Conservation (phyloP, 2,797 vertebrate species). For the Rhinichthys osculus region DNA sequence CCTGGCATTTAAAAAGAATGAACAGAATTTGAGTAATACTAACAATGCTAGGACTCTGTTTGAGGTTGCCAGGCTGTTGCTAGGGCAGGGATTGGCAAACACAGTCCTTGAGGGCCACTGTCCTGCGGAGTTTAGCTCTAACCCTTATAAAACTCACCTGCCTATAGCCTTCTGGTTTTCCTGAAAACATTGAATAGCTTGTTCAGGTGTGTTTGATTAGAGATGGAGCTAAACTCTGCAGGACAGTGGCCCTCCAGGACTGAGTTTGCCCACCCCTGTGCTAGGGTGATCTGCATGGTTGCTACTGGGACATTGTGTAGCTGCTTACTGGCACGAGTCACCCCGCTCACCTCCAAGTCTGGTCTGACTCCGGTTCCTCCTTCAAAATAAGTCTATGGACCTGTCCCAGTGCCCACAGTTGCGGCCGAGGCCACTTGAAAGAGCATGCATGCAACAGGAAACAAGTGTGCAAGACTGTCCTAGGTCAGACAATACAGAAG, state of each 20-base stretch:
- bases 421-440: background rate
- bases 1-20: slow-evolving; percentile 7
- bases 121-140: background rate
- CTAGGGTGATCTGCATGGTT: background rate
- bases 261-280: background rate
- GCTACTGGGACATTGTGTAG: background rate
- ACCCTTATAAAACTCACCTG: background rate
- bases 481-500: background rate
- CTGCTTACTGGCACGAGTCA: background rate
- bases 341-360: background rate
- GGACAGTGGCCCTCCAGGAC: background rate
- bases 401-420: background rate
- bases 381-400: background rate
- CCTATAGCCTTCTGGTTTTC: background rate
- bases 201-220: background rate
- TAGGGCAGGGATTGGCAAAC: background rate
- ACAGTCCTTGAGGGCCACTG: background rate
- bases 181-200: background rate
- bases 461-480: background rate
- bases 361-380: background rate
- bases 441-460: background rate
- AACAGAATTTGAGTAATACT: background rate
- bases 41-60: background rate
- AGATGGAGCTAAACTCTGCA: background rate
- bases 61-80: background rate